Conservation (phyloP, 2,888 invertebrate species). For the Dolichopus griseipennis region DNA sequence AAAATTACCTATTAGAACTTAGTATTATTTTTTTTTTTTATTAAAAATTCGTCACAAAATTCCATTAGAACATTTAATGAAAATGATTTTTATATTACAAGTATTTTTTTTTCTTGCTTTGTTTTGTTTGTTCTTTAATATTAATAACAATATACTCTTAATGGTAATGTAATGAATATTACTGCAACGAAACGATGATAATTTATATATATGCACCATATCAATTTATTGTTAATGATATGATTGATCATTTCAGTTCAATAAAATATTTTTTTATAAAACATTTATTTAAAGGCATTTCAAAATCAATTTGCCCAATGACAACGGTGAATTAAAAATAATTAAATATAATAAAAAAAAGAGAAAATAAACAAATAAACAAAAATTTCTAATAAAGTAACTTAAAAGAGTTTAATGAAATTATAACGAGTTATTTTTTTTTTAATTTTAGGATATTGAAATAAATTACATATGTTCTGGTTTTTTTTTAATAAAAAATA, state of each 20-base stretch:
- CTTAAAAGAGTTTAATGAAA: background rate
- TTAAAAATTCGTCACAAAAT: too few species aligned
- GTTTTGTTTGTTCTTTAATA: too few species aligned
- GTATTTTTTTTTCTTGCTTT: too few species aligned
- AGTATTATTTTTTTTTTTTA: too few species aligned
- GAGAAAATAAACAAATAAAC: background rate
- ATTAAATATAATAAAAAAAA: background rate
- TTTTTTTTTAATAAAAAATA: background rate
- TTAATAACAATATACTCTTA: too few species aligned
- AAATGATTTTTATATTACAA: too few species aligned
- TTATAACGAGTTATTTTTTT: background rate
- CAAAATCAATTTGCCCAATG: background rate
- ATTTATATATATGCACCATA: background rate
- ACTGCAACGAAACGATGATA: background rate
- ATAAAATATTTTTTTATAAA: background rate
- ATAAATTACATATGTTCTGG: background rate
- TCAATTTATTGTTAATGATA: background rate
- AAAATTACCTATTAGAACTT: too few species aligned
- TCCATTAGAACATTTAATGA: too few species aligned
- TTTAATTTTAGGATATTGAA: background rate
- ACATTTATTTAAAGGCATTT: background rate
- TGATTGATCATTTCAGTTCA: background rate
- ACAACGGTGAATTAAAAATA: background rate
- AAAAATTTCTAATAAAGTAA: background rate
- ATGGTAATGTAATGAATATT: background rate